phyloP scores from a whole-genome alignment of 2,113 vertebrate genomes.

The Mastomys natalensis region DNA sequence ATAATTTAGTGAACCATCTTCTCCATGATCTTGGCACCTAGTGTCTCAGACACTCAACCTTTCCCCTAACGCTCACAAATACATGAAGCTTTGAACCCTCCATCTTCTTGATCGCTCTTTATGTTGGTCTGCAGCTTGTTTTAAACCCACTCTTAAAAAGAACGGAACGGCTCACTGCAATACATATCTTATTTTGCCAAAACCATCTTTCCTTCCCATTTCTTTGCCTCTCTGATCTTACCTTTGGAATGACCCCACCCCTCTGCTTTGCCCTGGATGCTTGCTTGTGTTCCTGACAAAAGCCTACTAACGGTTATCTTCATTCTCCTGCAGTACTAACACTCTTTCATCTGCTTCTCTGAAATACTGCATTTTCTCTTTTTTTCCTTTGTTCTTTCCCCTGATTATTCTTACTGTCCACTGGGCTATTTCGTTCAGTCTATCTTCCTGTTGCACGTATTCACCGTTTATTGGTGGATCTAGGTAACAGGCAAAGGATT shows the following conservation, averaged over 20 bases:
- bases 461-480: constrained; percentile 51
- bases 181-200: constrained; percentile 21
- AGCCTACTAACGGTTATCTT: constrained; percentile 66
- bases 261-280: neutral
- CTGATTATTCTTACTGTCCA: constrained; percentile 52
- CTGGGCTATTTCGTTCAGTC: constrained; percentile 50
- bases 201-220: neutral
- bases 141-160: constrained; percentile 48
- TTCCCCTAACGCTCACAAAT: constrained; percentile 14
- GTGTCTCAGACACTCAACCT: constrained; percentile 2
- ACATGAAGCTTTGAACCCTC: neutral
- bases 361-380: constrained; percentile 20
- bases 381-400: constrained; percentile 54
- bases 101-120: constrained; percentile 55
- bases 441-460: constrained; percentile 49
- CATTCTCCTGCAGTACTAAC: constrained; percentile 61
- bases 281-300: neutral
- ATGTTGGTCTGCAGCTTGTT: constrained; percentile 42
- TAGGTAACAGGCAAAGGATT: constrained; percentile 4
- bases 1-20: neutral
- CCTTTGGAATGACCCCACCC: neutral
- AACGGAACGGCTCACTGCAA: neutral
- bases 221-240: constrained; percentile 41
- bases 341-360: constrained; percentile 58
- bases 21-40: constrained; percentile 21